phyloP scores from a whole-genome alignment of 2,113 vertebrate genomes.

The Tringa solitaria region DNA sequence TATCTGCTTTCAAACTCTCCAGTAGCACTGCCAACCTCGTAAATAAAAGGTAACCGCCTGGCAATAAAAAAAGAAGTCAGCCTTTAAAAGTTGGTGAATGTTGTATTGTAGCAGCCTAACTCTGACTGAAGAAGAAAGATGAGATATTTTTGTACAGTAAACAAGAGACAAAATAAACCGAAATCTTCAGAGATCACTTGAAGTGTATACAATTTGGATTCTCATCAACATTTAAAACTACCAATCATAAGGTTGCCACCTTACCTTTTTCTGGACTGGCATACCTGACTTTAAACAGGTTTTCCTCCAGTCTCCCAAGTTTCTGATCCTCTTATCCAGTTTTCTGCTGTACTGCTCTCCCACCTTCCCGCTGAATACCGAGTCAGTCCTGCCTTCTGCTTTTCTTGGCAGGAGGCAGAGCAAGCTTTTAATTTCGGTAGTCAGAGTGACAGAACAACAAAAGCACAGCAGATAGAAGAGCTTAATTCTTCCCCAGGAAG shows the following conservation, averaged over 20 bases:
- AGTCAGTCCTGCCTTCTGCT: conserved; percentile 8
- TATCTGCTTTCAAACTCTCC: conserved; percentile 49
- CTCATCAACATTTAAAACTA: conserved; percentile 71
- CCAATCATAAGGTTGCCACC: conserved; percentile 78
- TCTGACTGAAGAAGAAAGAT: conserved; percentile 59
- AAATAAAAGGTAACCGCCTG: conserved; percentile 8
- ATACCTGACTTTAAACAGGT: conserved; percentile 47
- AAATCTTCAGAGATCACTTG: conserved; percentile 71
- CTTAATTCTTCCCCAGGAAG: conserved; percentile 67
- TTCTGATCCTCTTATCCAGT: conserved; percentile 18
- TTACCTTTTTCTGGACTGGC: conserved; percentile 64
- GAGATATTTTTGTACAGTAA: conserved; percentile 63
- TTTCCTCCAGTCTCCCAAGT: conserved; percentile 39
- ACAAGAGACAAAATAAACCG: conserved; percentile 70
- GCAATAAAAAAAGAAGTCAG: conserved; percentile 36
- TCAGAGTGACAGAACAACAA: conserved; percentile 57
- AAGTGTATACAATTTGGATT: conserved; percentile 60
- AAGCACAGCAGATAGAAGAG: conserved; percentile 48
- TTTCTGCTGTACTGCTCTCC: conserved; percentile 24
- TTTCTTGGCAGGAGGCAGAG: conserved; percentile 47
- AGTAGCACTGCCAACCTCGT: not conserved
- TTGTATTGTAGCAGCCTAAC: conserved; percentile 37
- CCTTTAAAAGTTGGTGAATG: conserved; percentile 11
- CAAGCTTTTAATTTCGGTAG: conserved; percentile 39
- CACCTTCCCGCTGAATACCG: conserved; percentile 22